Percentiles rank a stretch among this genome's conserved stretches.
phyloP scores from a whole-genome alignment of 2,113 vertebrate genomes.

The Pollachius pollachius region DNA sequence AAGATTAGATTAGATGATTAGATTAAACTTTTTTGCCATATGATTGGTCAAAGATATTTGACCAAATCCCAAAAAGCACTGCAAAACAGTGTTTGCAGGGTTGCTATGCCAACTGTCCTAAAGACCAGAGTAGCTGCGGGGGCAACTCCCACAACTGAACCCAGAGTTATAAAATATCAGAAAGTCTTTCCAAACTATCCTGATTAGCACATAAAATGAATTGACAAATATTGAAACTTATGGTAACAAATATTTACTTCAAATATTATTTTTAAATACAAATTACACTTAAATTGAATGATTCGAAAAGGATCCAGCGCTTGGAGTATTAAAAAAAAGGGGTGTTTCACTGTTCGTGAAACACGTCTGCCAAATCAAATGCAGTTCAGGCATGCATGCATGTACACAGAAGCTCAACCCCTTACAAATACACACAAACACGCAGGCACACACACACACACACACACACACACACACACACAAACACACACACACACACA shows the following conservation, averaged over 20 bases:
- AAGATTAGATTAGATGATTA: too few relatives aligned
- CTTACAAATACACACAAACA: neutral
- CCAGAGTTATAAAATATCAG: neutral
- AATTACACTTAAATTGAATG: too few relatives aligned
- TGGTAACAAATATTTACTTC: too few relatives aligned
- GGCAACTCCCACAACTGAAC: neutral
- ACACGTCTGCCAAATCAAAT: slow-evolving; percentile 15
- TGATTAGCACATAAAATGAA: too few relatives aligned
- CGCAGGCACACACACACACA: neutral
- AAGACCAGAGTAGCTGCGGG: neutral
- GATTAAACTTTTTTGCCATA: neutral
- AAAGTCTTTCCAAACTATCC: too few relatives aligned
- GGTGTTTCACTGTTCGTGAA: too few relatives aligned
- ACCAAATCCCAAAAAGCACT: neutral
- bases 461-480: neutral
- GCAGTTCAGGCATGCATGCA: slow-evolving; percentile 39
- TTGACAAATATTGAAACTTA: too few relatives aligned
- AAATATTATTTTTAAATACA: too few relatives aligned
- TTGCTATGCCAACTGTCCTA: neutral
- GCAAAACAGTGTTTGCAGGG: neutral
- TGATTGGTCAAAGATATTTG: neutral
- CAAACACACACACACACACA: neutral
- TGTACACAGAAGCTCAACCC: slow-evolving; percentile 15
- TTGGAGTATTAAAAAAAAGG: too few relatives aligned
- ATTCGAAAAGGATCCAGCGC: too few relatives aligned